A percentile compares a stretch with the other conserved stretches of the same genome.
Conservation (phyloP, 1,140 invertebrate genomes). For the Caerostris extrusa region DNA sequence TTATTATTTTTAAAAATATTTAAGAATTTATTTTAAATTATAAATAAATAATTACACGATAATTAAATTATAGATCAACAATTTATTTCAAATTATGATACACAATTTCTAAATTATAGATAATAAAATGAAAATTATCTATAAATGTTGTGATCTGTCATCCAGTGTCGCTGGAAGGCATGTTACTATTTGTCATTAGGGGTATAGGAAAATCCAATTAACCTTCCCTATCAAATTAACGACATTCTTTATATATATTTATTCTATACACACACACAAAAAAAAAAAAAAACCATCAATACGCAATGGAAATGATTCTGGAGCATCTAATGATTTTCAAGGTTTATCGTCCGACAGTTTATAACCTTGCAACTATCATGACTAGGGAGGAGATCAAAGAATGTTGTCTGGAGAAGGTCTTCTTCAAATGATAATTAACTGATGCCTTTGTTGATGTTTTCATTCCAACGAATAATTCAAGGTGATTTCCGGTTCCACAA, state of each 20-base stretch:
- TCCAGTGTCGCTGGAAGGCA: neutral
- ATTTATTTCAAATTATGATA: too few species aligned
- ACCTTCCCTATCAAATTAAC: neutral
- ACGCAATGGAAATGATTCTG: slow-evolving; percentile 39
- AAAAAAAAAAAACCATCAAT: neutral
- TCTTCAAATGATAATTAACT: slow-evolving; percentile 39
- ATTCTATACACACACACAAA: too few species aligned
- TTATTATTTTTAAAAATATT: too few species aligned
- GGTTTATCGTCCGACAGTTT: slow-evolving; percentile 30
- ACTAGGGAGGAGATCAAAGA: slow-evolving; percentile 8
- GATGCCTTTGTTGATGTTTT: slow-evolving; percentile 39
- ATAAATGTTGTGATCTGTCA: neutral
- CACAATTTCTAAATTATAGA: too few species aligned
- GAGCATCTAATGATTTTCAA: slow-evolving; percentile 57
- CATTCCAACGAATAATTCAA: slow-evolving; percentile 49
- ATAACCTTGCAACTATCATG: slow-evolving; percentile 34
- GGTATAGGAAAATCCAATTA: neutral
- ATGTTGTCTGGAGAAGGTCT: slow-evolving; percentile 67
- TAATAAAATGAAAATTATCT: too few species aligned
- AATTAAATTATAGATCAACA: too few species aligned
- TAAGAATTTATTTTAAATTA: too few species aligned
- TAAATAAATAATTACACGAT: too few species aligned
- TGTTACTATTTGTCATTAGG: neutral
- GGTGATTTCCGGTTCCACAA: slow-evolving; percentile 66
- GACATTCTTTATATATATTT: neutral